Percentiles rank a stretch among this genome's conserved stretches.
Conservation (phyloP, 2,113 vertebrate genomes). For the Brachionichthys hirsutus region DNA sequence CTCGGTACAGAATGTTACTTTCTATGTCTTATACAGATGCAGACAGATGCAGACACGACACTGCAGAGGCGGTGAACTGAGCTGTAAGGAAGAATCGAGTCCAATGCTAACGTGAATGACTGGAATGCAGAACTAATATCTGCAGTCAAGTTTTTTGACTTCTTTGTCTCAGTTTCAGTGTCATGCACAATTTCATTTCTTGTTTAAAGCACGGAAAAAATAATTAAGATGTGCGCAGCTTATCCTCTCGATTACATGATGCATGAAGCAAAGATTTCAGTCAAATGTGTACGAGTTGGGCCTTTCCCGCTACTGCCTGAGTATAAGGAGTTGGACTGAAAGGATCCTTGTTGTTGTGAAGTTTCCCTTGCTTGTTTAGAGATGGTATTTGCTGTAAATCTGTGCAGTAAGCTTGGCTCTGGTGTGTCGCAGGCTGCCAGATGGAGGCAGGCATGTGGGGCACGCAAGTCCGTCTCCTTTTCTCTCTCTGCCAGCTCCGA, state of each 20-base stretch:
- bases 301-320: slow-evolving; percentile 8
- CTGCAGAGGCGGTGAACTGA: too few relatives aligned
- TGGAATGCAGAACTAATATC: slow-evolving; percentile 32
- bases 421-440: slow-evolving; percentile 51
- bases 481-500: slow-evolving; percentile 71
- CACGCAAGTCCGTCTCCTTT: slow-evolving; percentile 53
- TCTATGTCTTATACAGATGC: too few relatives aligned
- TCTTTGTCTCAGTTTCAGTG: slow-evolving; percentile 30
- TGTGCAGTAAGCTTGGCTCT: slow-evolving; percentile 56
- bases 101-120: too few relatives aligned
- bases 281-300: slow-evolving; percentile 2
- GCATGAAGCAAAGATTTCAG: slow-evolving; percentile 1
- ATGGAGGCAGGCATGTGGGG: slow-evolving; percentile 48
- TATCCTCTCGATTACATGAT: slow-evolving; percentile 12
- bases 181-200: slow-evolving; percentile 8
- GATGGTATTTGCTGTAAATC: slow-evolving; percentile 63
- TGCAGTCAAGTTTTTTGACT: slow-evolving; percentile 5
- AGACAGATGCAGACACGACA: too few relatives aligned
- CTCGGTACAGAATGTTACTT: too few relatives aligned
- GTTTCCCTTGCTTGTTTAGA: slow-evolving; percentile 49
- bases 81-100: too few relatives aligned
- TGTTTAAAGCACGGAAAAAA: slow-evolving; percentile 10
- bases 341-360: slow-evolving; percentile 59
- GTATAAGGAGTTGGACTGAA: slow-evolving; percentile 44
- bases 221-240: slow-evolving; percentile 1